phyloP scores from a whole-genome alignment of 2,888 invertebrate species.

The Nomada flava region DNA sequence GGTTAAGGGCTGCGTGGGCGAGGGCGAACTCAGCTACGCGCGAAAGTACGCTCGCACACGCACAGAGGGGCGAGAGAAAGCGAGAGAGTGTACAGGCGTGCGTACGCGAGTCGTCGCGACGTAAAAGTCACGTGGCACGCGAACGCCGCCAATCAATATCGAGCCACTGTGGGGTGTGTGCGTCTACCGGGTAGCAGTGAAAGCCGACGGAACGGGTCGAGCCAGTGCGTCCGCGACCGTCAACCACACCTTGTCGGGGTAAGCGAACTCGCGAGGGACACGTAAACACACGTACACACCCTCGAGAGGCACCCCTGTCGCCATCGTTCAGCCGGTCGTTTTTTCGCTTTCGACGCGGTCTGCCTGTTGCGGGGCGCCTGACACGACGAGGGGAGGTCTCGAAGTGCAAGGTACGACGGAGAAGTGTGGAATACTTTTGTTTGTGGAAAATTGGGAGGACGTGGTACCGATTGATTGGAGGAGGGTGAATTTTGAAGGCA shows the following conservation, averaged over 20 bases:
- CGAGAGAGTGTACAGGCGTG: slow-evolving; percentile 22
- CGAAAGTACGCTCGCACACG: neutral
- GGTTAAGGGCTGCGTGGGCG: slow-evolving; percentile 58
- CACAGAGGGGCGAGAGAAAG: neutral
- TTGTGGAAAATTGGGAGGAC: neutral
- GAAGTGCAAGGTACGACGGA: slow-evolving; percentile 27
- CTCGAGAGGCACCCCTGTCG: slow-evolving; percentile 5
- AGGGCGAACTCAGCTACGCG: neutral
- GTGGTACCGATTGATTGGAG: neutral
- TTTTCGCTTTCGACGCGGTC: slow-evolving; percentile 61
- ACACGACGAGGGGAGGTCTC: slow-evolving; percentile 14
- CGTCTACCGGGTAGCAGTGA: slow-evolving; percentile 58
- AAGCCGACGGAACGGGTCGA: slow-evolving; percentile 38
- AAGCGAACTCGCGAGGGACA: slow-evolving; percentile 11
- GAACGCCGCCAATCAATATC: slow-evolving; percentile 73
- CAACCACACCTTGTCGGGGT: slow-evolving; percentile 70
- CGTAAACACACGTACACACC: slow-evolving; percentile 6
- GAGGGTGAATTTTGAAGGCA: neutral
- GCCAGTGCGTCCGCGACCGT: slow-evolving; percentile 65
- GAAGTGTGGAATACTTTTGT: neutral
- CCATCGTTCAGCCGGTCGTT: slow-evolving; percentile 27
- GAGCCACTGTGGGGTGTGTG: slow-evolving; percentile 63
- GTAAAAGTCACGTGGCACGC: slow-evolving; percentile 66
- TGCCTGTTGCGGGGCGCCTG: slow-evolving; percentile 59
- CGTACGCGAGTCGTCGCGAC: slow-evolving; percentile 38